Conservation (phyloP, 1,140 invertebrate species). For the Charaxes varanes region DNA sequence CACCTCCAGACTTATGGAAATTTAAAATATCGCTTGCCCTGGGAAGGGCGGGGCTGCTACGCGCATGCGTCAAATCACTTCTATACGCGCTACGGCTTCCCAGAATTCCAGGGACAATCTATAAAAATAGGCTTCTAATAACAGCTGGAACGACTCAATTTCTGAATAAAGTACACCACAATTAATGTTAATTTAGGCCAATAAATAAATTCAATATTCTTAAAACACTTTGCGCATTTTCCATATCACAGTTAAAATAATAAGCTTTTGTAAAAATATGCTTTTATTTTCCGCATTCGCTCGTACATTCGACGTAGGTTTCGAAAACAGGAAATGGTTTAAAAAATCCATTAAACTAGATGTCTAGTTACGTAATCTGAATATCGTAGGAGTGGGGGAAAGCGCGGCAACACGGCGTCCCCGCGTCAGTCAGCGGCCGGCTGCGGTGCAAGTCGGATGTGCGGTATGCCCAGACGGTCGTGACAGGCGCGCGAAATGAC, state of each 20-base stretch:
- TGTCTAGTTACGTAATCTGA: slow-evolving; percentile 30
- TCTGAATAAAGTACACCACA: neutral
- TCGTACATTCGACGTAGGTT: too few species aligned
- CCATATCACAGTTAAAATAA: neutral
- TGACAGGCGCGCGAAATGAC: slow-evolving; percentile 52
- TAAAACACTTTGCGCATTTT: too few species aligned
- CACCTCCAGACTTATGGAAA: slow-evolving; percentile 22
- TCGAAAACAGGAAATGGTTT: too few species aligned
- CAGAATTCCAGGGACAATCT: slow-evolving; percentile 41
- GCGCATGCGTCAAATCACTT: slow-evolving; percentile 42
- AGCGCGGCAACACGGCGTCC: slow-evolving; percentile 25
- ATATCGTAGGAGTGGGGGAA: slow-evolving; percentile 17
- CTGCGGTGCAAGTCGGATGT: slow-evolving; percentile 35
- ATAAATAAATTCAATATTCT: too few species aligned
- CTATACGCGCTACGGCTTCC: slow-evolving; percentile 28
- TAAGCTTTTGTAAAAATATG: slow-evolving; percentile 3
- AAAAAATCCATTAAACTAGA: slow-evolving; percentile 5
- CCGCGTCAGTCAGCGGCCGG: slow-evolving; percentile 47
- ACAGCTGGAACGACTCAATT: neutral
- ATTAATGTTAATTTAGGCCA: too few species aligned
- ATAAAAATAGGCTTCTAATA: slow-evolving; percentile 9
- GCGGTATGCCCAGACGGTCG: slow-evolving; percentile 36
- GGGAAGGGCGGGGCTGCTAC: slow-evolving; percentile 54
- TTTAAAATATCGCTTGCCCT: slow-evolving; percentile 38
- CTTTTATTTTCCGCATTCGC: too few species aligned